phyloP scores from a whole-genome alignment of 2,797 vertebrate species.

The Hydrocynus forskahlii region DNA sequence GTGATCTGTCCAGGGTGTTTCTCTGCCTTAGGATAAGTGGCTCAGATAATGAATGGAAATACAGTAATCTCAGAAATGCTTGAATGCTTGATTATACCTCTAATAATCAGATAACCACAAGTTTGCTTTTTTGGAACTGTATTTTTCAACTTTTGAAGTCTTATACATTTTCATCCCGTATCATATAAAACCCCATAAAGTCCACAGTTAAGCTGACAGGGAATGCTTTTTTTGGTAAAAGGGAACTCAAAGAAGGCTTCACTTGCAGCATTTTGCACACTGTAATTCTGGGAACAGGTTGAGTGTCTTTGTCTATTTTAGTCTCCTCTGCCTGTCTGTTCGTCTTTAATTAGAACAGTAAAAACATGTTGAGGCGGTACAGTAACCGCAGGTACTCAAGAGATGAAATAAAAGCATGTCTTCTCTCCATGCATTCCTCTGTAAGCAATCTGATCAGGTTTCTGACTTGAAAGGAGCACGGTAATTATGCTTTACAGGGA shows the following conservation, averaged over 20 bases:
- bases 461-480: slow-evolving; percentile 54
- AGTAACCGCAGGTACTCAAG: slow-evolving; percentile 64
- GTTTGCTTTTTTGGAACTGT: too few relatives aligned
- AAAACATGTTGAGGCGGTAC: slow-evolving; percentile 62
- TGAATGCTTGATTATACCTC: too few relatives aligned
- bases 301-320: slow-evolving; percentile 46
- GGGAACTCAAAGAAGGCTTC: background rate
- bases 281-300: slow-evolving; percentile 3
- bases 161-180: background rate
- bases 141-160: background rate
- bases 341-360: slow-evolving; percentile 55
- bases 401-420: slow-evolving; percentile 55
- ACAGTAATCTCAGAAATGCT: background rate
- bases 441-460: slow-evolving; percentile 43
- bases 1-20: too few relatives aligned
- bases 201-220: background rate
- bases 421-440: slow-evolving; percentile 62
- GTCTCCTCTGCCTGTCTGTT: slow-evolving; percentile 41
- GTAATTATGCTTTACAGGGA: slow-evolving; percentile 47
- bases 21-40: too few relatives aligned
- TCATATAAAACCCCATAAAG: background rate
- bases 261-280: slow-evolving; percentile 28
- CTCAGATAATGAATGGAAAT: too few relatives aligned
- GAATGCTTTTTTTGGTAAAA: slow-evolving; percentile 4
- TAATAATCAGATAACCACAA: too few relatives aligned